Evolutionary conservation across 2,113 vertebrate species (phyloP).

Genomic region (Tyrannus savana): DNA sequence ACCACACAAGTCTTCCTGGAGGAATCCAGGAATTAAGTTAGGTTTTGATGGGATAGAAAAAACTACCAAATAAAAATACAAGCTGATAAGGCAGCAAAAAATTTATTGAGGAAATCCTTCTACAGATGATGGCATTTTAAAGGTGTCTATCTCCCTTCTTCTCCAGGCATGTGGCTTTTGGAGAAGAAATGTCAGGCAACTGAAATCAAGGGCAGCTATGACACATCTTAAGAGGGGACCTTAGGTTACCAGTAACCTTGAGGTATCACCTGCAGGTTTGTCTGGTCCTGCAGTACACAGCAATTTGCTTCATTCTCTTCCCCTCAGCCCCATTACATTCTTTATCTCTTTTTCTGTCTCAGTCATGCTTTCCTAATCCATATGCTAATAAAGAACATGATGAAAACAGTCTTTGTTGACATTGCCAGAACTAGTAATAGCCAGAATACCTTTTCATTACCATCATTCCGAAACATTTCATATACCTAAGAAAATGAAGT

Average conservation of each 20-base stretch:
- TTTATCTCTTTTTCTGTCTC: background rate
- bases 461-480: background rate
- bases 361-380: background rate
- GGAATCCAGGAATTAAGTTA: background rate
- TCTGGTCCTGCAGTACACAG: background rate
- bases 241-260: background rate
- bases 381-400: background rate
- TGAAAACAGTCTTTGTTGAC: background rate
- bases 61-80: background rate
- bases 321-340: background rate
- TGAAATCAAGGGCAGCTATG: background rate
- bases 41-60: background rate
- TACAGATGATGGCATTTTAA: background rate
- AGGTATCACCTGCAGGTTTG: background rate
- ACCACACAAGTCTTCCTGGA: background rate
- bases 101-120: background rate
- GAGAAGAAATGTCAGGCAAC: background rate
- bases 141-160: background rate
- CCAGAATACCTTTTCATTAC: background rate
- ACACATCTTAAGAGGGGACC: background rate
- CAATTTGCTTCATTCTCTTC: background rate
- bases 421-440: background rate
- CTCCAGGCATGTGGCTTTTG: background rate
- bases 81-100: background rate
- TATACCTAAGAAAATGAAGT: background rate